Evolutionary conservation across 1,140 invertebrate genomes (phyloP), one percentile per base, ranked within the genome.

Genomic region (Papilio machaon): DNA sequence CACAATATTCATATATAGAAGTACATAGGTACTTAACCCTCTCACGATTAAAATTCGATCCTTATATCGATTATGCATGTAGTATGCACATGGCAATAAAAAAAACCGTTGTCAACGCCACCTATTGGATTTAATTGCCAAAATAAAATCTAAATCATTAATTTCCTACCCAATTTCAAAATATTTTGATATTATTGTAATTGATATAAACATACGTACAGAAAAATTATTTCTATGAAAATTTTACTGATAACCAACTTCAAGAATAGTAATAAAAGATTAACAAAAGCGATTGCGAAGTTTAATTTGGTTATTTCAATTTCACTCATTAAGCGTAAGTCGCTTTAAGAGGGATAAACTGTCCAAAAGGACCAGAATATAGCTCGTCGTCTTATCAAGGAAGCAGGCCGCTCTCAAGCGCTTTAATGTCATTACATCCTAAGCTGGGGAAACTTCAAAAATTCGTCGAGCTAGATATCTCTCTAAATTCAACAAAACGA

Each of bases 401-500:
- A 15, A 64, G 35, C 77, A 79, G 77, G 77, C 77, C 54, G 77
- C 38, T 38, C 46, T 64, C 73, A 47, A 79, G 60, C 35, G 58
- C 77, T 46, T 77, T 79, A 79, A 64, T 64, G 58, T n/a, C 58
- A 23, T 67, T 67, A 46, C 38, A 64, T n/a, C 77, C 30, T 52
- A 64, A 79, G 58, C 77, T 77, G 15, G 19, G 30, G 77, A 64
- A 64, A 79, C 77, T 79, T 64, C 77, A 79, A 79, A 79, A 79
- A 79, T 79, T 79, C 58, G 54, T 52, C 73, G 43, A 75, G 73
- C 77, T 67, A 67, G 30, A 46, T 58, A 79, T 79, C 77, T 67
- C 38, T 30, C 35, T 79, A 79, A 79, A 79, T 79, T 79, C 43
- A 64, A 79, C 77, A 79, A 64, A 79, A 79, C 77, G 77, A 79